Percentiles rank a stretch among this genome's conserved stretches.
Conservation (phyloP, 53 echinoderm and acorn worm species). For the Pentamera pediparva region DNA sequence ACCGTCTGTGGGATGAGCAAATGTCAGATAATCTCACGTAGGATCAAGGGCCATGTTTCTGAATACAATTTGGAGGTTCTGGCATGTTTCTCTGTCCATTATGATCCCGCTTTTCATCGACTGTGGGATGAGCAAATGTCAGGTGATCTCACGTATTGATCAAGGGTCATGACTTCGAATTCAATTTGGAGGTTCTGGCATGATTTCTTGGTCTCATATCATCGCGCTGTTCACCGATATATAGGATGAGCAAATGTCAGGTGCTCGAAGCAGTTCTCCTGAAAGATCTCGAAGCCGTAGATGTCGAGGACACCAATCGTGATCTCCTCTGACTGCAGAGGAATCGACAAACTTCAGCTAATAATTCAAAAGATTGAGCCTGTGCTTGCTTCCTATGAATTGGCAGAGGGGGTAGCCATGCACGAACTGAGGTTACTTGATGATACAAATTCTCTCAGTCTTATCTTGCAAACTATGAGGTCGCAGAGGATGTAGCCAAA, state of each 20-base stretch:
- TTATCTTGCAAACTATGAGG: not conserved
- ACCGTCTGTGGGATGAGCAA: conserved; percentile 61
- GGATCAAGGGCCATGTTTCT: not conserved
- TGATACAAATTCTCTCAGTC: too few species aligned
- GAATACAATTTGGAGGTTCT: too few species aligned
- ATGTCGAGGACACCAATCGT: conserved; percentile 83
- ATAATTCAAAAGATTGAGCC: too few species aligned
- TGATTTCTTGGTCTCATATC: too few species aligned
- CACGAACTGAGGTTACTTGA: too few species aligned
- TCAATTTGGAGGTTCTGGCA: too few species aligned
- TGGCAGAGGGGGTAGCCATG: too few species aligned
- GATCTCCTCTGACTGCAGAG: conserved; percentile 55
- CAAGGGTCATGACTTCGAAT: too few species aligned
- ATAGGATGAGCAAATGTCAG: too few species aligned
- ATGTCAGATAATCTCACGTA: not conserved
- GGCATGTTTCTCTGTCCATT: too few species aligned
- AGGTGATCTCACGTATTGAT: not conserved
- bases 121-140: conserved; percentile 34
- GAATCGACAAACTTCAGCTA: too few species aligned
- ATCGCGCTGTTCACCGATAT: too few species aligned
- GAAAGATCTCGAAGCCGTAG: conserved; percentile 95
- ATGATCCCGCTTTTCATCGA: conserved; percentile 89
- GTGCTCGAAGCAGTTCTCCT: conserved; percentile 83
- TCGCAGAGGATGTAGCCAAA: not conserved
- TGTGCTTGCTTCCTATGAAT: not conserved